phyloP scores from a whole-genome alignment of 64 coral and sea anemone species.

The Platygyra sinensis region DNA sequence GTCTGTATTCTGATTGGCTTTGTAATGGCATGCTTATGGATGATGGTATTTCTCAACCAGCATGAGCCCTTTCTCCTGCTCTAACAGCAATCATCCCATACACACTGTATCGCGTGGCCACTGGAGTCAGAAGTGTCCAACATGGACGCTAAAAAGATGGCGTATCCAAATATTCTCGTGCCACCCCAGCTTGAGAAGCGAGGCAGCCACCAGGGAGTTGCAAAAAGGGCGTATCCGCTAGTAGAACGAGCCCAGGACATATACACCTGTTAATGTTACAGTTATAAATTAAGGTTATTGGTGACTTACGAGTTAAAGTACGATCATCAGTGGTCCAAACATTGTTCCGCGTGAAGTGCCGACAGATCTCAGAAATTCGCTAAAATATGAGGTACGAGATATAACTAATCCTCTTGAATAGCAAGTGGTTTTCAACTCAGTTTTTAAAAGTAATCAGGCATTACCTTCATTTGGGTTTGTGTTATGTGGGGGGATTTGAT shows the following conservation, averaged over 20 bases:
- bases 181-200: constrained; percentile 72
- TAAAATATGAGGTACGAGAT: too few relatives aligned
- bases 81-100: constrained; percentile 77
- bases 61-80: constrained; percentile 71
- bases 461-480: too few relatives aligned
- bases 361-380: too few relatives aligned
- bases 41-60: constrained; percentile 48
- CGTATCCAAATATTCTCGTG: constrained; percentile 86
- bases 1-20: too few relatives aligned
- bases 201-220: constrained; percentile 79
- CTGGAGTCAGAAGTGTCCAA: constrained; percentile 82
- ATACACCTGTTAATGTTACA: constrained; percentile 45
- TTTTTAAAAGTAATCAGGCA: too few relatives aligned
- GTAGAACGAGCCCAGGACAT: constrained; percentile 82
- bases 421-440: too few relatives aligned
- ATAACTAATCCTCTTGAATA: too few relatives aligned
- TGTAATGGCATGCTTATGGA: too few relatives aligned
- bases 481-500: too few relatives aligned
- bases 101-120: constrained; percentile 80
- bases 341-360: too few relatives aligned
- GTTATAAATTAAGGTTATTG: not conserved
- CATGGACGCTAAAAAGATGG: constrained; percentile 81
- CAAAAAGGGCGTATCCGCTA: constrained; percentile 84
- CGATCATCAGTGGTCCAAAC: too few relatives aligned
- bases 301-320: too few relatives aligned